Percentiles rank a stretch among this genome's conserved stretches.
phyloP scores from a whole-genome alignment of 2,888 invertebrate genomes.

The Harpalus rubripes region DNA sequence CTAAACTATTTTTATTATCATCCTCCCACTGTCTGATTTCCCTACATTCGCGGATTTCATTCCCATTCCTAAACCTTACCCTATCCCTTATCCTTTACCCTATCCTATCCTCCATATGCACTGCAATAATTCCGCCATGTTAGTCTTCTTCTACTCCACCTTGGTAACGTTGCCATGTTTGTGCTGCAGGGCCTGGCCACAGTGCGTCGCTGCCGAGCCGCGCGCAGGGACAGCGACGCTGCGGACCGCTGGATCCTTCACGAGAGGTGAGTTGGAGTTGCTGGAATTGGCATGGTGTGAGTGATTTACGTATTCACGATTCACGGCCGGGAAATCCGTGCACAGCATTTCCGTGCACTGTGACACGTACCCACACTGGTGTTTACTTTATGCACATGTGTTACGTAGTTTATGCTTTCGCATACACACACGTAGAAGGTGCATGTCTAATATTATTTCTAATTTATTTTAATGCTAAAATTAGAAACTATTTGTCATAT shows the following conservation, averaged over 20 bases:
- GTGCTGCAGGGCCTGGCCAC: constrained; percentile 13
- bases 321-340: too few relatives aligned
- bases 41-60: too few relatives aligned
- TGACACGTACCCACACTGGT: neutral
- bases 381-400: too few relatives aligned
- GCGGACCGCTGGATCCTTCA: constrained; percentile 23
- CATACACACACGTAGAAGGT: too few relatives aligned
- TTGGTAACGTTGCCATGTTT: neutral
- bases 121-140: neutral
- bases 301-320: neutral
- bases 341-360: constrained; percentile 18
- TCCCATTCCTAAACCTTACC: neutral
- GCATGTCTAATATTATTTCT: too few relatives aligned
- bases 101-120: neutral
- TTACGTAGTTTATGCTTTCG: too few relatives aligned
- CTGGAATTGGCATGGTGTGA: neutral
- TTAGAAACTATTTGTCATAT: too few relatives aligned
- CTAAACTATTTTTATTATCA: too few relatives aligned
- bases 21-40: too few relatives aligned
- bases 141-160: too few relatives aligned
- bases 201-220: constrained; percentile 22
- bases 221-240: constrained; percentile 12
- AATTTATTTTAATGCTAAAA: too few relatives aligned
- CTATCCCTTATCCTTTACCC: neutral
- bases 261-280: constrained; percentile 22